Conservation (phyloP, 2,888 invertebrate genomes). For the Tyria jacobaeae region DNA sequence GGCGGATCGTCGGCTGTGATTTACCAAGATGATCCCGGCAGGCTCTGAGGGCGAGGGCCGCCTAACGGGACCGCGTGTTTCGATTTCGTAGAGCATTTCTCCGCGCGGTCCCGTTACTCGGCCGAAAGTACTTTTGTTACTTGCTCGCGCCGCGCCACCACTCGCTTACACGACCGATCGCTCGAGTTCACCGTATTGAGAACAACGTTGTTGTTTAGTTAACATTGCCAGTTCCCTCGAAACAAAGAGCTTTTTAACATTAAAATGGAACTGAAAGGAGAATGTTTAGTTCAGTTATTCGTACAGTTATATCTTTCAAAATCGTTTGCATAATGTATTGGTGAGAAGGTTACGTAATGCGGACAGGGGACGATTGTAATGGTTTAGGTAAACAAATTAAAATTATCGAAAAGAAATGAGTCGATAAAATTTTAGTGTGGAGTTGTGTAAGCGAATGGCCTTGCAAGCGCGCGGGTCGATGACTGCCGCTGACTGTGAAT, state of each 20-base stretch:
- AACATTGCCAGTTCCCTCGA: slow-evolving; percentile 68
- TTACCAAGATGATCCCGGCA: slow-evolving; percentile 78
- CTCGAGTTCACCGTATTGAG: slow-evolving; percentile 80
- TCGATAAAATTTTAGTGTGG: slow-evolving; percentile 66
- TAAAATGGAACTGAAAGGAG: slow-evolving; percentile 49
- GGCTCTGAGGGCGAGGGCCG: slow-evolving; percentile 78
- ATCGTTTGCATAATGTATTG: slow-evolving; percentile 49
- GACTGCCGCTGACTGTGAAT: slow-evolving; percentile 69
- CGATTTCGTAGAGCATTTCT: slow-evolving; percentile 88
- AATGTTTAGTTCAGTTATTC: slow-evolving; percentile 55
- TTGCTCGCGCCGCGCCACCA: slow-evolving; percentile 58
- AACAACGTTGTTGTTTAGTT: slow-evolving; percentile 69
- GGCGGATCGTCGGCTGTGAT: slow-evolving; percentile 63
- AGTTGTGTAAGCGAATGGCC: slow-evolving; percentile 83
- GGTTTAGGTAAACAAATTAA: slow-evolving; percentile 42
- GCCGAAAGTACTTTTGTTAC: slow-evolving; percentile 85
- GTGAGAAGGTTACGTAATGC: slow-evolving; percentile 23
- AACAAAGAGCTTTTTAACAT: slow-evolving; percentile 75
- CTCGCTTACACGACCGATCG: slow-evolving; percentile 71
- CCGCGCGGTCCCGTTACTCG: slow-evolving; percentile 83
- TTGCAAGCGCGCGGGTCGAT: slow-evolving; percentile 76
- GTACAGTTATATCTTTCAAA: slow-evolving; percentile 52
- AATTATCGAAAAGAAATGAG: slow-evolving; percentile 50
- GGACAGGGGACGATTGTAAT: slow-evolving; percentile 24
- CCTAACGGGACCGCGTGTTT: slow-evolving; percentile 85